Evolutionary conservation across 1,140 invertebrate genomes (phyloP), one percentile per base, ranked within the genome.

Genomic region (Oncopeltus fasciatus): DNA sequence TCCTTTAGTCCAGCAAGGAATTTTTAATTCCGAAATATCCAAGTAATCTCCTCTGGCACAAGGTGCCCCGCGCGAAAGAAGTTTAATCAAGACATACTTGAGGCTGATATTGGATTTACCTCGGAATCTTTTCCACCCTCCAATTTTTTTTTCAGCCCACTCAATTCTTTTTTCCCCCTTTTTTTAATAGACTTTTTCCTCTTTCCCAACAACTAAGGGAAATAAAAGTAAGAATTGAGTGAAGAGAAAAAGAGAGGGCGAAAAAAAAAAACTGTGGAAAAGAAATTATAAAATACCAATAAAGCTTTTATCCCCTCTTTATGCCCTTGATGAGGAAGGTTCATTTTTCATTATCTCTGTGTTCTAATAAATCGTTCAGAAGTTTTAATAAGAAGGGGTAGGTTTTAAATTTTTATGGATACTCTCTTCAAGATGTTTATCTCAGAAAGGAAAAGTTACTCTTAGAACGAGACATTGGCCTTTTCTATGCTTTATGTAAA

Each of bases 31-130:
- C 28, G 49, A 59, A 59, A 59, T 44, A 59, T 33, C 27, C 57
- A 44, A 38, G 20, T 44, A 26, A 59, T 33, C 31, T 26, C 38
- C 33, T 21, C 21, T 24, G n/a, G n/a, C 28, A 18, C 31, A 26
- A 24, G 14, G 29, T 21, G 38, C 21, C 31, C 38, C 21, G 43
- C 43, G 57, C 33, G 43, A 59, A 59, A 59, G 57, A 59, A 59
- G 57, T 59, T 59, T 59, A 59, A 59, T 59, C 57, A 59, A 59
- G 57, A 59, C 57, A 59, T 59, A 59, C 57, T 59, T 59, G 57
- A 44, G 31, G 31, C 31, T 26, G 31, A 29, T 59, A 59, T 59
- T 59, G 57, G 57, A 59, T 59, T 59, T 59, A 59, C 57, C 57
- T 59, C 38, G 21, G 57, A 44, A 59, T 59, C 57, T 33, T 43